Evolutionary conservation across 2,888 invertebrate species (phyloP).

Genomic region (Leptodirus hochenwartii): DNA sequence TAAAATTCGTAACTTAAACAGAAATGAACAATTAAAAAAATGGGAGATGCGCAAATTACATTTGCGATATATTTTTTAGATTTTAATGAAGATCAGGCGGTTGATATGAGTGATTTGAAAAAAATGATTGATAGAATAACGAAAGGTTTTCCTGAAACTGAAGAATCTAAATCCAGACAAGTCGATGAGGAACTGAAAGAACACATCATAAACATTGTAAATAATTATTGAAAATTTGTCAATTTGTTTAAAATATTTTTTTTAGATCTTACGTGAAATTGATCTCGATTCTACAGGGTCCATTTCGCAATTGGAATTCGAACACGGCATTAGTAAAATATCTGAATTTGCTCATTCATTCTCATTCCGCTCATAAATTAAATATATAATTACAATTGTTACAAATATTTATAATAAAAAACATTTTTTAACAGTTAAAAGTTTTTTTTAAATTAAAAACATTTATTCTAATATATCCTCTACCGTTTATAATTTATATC

Average conservation of each 20-base stretch:
- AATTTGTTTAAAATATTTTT: slow-evolving; percentile 12
- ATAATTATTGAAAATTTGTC: not conserved
- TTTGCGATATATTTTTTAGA: slow-evolving; percentile 27
- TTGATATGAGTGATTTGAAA: slow-evolving; percentile 35
- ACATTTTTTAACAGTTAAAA: slow-evolving; percentile 7
- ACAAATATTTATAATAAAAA: not conserved
- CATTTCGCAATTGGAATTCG: slow-evolving; percentile 39
- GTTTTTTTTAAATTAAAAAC: slow-evolving; percentile 5
- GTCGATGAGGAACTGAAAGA: slow-evolving; percentile 29
- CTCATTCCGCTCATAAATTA: slow-evolving; percentile 29
- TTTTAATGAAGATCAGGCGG: slow-evolving; percentile 41
- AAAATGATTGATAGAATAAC: slow-evolving; percentile 35
- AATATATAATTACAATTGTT: not conserved
- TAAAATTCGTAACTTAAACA: no score
- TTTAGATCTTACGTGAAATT: slow-evolving; percentile 42
- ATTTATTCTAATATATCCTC: slow-evolving; percentile 4
- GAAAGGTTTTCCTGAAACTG: slow-evolving; percentile 20
- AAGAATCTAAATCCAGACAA: no score
- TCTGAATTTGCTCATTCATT: slow-evolving; percentile 42
- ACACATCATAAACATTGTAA: slow-evolving; percentile 36
- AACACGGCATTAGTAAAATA: slow-evolving; percentile 39
- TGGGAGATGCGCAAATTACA: no score
- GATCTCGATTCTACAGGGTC: slow-evolving; percentile 37
- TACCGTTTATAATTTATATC: slow-evolving; percentile 32
- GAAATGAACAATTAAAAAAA: no score